phyloP scores from a whole-genome alignment of 2,888 invertebrate genomes.

The Leucoma salicis region DNA sequence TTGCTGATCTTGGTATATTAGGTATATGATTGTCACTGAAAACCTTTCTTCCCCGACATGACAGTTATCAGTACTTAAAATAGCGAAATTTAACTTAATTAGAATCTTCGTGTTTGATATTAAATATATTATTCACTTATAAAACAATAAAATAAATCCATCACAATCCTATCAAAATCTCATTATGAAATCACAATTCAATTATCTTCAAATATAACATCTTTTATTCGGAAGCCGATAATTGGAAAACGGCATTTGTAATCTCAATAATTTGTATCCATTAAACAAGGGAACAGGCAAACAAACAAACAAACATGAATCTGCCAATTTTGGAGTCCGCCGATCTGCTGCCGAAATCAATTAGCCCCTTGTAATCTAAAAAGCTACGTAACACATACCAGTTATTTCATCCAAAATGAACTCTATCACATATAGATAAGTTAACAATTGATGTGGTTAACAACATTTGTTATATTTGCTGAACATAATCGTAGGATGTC shows the following conservation, averaged over 20 bases:
- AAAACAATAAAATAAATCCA: too few relatives aligned
- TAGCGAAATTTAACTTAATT: too few relatives aligned
- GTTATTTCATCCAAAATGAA: constrained; percentile 13
- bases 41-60: too few relatives aligned
- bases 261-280: constrained; percentile 42
- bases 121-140: too few relatives aligned
- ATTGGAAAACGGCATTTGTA: constrained; percentile 41
- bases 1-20: too few relatives aligned
- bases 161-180: constrained; percentile 4
- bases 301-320: constrained; percentile 55
- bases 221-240: constrained; percentile 37
- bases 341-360: constrained; percentile 74
- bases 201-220: constrained; percentile 13
- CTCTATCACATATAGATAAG: constrained; percentile 19
- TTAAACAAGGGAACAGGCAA: constrained; percentile 40
- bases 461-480: constrained; percentile 27
- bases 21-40: too few relatives aligned
- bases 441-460: not conserved
- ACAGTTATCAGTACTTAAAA: too few relatives aligned
- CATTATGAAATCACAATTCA: constrained; percentile 20
- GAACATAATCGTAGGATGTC: constrained; percentile 59
- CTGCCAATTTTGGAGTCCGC: constrained; percentile 58
- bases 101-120: too few relatives aligned
- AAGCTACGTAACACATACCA: constrained; percentile 20
- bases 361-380: constrained; percentile 64